Evolutionary conservation across 2,113 vertebrate species (phyloP), one percentile per base, ranked within the genome.

Genomic region (Herpetotheres cachinnans): DNA sequence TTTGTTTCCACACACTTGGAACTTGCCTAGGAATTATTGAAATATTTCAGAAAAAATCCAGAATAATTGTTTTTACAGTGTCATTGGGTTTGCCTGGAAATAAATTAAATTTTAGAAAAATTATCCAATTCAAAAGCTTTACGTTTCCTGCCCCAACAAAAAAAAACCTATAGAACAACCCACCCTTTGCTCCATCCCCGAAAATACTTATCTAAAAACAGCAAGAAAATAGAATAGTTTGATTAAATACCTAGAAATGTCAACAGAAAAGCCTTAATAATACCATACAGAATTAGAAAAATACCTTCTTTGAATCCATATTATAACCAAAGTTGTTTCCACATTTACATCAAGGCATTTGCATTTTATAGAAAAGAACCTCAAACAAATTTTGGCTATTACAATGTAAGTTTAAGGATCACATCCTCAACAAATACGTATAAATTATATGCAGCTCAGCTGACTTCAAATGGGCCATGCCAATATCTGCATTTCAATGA

Each of bases 161-260:
- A 70, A 40, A 25, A 6, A 1, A 4, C 7, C 6, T 30, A 4
- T 30, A 40, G 17, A 89, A 24, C 6, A 54, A 49, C 1, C 2
- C 5, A n/a, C 9, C 9, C 5, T 62, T 16, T 67, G 26, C 8
- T 72, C 44, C 55, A 50, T 4, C 21, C 25, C 1, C 0, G 5
- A 78, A 85, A 54, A 29, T 36, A 19, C 5, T 10, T 72, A 13
- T 3, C 11, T 54, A 11, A 88, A 69, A 67, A 42, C 55, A 30
- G 11, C 3, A 59, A 11, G 6, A 20, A 32, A 36, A 3, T 11
- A 77, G 4, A 67, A 55, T 12, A 42, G 8, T 46, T 93, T 70
- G 3, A 52, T 50, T 89, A 66, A 9, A 16, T 40, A 42, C 16
- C 16, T 65, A 14, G 12, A 85, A 46, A 69, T 47, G 38, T 25